These are phyloP conservation scores for Bucco capensis DNA, from an alignment of 2,113 vertebrate species.

Conservation along the genomic window DNA sequence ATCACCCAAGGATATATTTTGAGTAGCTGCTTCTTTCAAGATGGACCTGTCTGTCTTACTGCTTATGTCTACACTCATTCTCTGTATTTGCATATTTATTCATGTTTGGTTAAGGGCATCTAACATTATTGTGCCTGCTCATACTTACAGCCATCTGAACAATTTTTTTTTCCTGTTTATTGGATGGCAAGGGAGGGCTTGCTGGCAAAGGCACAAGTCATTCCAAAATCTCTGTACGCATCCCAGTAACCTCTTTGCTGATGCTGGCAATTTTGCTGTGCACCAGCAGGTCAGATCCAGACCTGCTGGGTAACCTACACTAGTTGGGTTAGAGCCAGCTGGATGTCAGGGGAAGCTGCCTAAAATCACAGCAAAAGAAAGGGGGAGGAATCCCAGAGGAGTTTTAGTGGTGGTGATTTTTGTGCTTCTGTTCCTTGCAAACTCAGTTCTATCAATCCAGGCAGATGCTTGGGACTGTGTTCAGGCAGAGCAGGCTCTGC, in stretches of 20 bases:
- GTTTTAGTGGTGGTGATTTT: not conserved
- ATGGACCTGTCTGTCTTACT: not conserved
- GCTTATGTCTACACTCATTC: not conserved
- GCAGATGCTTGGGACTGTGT: not conserved
- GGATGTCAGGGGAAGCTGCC: not conserved
- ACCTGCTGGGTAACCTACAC: not conserved
- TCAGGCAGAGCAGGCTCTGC: not conserved
- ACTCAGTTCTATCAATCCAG: not conserved
- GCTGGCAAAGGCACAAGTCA: not conserved
- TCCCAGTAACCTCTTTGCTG: not conserved
- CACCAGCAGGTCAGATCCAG: not conserved
- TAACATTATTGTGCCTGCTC: not conserved
- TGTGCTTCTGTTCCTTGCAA: not conserved
- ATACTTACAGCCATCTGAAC: not conserved
- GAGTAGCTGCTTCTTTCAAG: not conserved
- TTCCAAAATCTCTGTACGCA: not conserved
- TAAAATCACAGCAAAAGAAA: not conserved
- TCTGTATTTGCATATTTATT: not conserved
- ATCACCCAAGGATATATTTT: not conserved
- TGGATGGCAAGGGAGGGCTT: not conserved
- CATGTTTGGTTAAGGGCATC: not conserved
- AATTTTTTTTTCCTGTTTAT: not conserved
- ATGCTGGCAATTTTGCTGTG: not conserved
- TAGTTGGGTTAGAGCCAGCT: not conserved
- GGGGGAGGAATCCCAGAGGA: not conserved